phyloP scores from a whole-genome alignment of 2,888 invertebrate genomes.

The Heliconius charithonia region DNA sequence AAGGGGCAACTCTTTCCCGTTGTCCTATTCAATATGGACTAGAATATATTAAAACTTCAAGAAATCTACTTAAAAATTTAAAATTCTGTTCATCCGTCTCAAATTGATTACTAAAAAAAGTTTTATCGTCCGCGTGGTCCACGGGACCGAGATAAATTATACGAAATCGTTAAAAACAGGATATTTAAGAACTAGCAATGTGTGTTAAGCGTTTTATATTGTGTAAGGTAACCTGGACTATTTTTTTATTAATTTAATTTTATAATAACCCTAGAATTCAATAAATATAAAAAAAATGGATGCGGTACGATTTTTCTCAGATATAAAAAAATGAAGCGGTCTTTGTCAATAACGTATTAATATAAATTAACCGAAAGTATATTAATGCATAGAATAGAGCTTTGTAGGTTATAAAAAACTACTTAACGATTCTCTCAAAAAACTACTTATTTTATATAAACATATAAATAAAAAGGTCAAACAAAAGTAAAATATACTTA shows the following conservation, averaged over 20 bases:
- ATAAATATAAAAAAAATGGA: too few relatives aligned
- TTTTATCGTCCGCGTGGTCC: conserved; percentile 26
- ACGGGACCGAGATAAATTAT: conserved; percentile 29
- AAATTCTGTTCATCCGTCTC: conserved; percentile 21
- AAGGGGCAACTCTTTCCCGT: neutral
- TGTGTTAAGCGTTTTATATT: conserved; percentile 21
- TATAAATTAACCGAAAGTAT: too few relatives aligned
- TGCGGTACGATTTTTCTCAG: neutral
- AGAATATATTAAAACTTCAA: neutral
- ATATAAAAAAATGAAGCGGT: neutral
- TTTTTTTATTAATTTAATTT: neutral
- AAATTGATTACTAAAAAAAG: conserved; percentile 27
- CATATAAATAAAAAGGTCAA: neutral
- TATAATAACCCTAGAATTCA: too few relatives aligned
- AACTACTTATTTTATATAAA: too few relatives aligned
- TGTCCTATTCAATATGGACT: neutral
- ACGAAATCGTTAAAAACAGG: conserved; percentile 28
- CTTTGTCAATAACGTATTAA: neutral
- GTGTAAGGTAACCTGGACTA: neutral
- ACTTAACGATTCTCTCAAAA: too few relatives aligned
- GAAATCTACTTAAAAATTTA: conserved; percentile 17
- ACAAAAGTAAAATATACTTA: neutral
- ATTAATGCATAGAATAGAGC: neutral
- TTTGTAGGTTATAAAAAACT: neutral
- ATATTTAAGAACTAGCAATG: conserved; percentile 29